These are phyloP conservation scores for Eupithecia subumbrata DNA, from an alignment of 2,888 invertebrate genomes.

Conservation along the genomic window DNA sequence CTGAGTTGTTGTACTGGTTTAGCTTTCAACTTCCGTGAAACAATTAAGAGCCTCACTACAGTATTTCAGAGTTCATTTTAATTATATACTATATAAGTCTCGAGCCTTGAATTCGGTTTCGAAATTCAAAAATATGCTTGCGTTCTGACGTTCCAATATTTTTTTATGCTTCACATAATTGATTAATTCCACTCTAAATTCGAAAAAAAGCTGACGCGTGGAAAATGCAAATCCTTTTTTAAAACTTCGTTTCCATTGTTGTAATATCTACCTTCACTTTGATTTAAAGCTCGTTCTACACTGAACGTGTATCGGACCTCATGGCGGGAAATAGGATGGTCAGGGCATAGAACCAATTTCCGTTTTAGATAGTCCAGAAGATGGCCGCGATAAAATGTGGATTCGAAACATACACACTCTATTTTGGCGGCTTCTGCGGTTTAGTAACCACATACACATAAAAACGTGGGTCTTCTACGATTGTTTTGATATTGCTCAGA, in stretches of 20 bases:
- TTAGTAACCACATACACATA: neutral
- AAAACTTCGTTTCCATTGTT: neutral
- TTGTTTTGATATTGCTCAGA: no score
- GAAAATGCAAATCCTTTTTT: neutral
- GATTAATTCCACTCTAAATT: neutral
- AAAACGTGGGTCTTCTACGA: neutral
- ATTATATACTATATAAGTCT: neutral
- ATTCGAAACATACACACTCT: neutral
- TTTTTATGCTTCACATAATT: neutral
- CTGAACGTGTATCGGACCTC: neutral
- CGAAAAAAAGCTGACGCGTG: neutral
- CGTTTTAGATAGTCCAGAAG: slow-evolving; percentile 14
- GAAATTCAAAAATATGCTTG: neutral
- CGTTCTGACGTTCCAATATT: neutral
- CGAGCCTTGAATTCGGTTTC: neutral
- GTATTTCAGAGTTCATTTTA: neutral
- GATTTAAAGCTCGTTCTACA: neutral
- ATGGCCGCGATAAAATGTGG: slow-evolving; percentile 4
- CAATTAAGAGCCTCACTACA: neutral
- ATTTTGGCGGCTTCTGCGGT: neutral
- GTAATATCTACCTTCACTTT: neutral
- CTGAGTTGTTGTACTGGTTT: neutral
- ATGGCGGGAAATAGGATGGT: slow-evolving; percentile 19
- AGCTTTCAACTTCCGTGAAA: neutral
- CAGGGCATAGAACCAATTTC: slow-evolving; percentile 29